Conservation (phyloP, 2,113 vertebrate species). For the Chamaetylas fuelleborni region DNA sequence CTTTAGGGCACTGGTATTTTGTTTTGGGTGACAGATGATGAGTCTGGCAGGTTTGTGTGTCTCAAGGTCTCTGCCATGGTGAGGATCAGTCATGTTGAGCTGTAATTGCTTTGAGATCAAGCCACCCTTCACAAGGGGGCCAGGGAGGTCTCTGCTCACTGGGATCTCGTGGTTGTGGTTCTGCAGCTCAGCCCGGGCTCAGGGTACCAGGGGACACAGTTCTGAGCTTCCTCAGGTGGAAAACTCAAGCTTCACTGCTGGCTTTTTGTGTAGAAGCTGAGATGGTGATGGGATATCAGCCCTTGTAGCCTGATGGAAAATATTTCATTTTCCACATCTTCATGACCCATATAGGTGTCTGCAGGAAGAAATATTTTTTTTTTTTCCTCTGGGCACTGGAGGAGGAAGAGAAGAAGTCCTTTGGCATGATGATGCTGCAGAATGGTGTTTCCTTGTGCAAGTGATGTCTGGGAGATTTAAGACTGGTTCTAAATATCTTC, state of each 20-base stretch:
- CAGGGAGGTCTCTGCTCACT: not conserved
- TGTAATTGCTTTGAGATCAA: not conserved
- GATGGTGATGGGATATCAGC: not conserved
- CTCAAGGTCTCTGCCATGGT: not conserved
- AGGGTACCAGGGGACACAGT: not conserved
- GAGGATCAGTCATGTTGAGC: not conserved
- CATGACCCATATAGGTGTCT: not conserved
- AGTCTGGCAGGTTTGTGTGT: not conserved
- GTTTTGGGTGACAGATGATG: not conserved
- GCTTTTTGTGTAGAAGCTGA: not conserved
- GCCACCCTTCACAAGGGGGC: not conserved
- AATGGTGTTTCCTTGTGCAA: not conserved
- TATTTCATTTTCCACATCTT: not conserved
- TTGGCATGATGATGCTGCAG: not conserved
- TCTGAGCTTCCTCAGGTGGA: not conserved
- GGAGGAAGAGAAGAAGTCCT: not conserved
- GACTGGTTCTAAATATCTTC: not conserved
- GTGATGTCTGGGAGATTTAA: not conserved
- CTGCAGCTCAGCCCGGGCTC: not conserved
- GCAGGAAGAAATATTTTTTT: not conserved
- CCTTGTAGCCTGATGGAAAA: not conserved
- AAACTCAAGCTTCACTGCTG: not conserved
- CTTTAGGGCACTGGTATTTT: not conserved
- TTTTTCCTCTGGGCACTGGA: not conserved
- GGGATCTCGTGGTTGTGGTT: accelerated